phyloP scores from a whole-genome alignment of 2,888 invertebrate genomes.

The Frankliniella fusca region DNA sequence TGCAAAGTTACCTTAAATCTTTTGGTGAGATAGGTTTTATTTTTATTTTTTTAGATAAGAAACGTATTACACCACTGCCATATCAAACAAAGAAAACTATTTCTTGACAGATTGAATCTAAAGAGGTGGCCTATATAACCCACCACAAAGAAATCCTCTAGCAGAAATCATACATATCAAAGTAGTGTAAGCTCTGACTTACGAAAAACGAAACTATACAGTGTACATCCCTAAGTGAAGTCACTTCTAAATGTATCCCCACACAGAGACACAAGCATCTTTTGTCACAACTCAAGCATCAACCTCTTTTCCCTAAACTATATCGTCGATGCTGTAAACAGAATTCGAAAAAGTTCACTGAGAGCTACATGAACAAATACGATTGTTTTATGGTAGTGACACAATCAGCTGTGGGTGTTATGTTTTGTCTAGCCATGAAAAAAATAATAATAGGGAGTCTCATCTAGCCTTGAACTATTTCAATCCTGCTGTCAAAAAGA shows the following conservation, averaged over 20 bases:
- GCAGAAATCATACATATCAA: no score
- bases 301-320: neutral
- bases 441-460: constrained; percentile 12
- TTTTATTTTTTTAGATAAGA: neutral
- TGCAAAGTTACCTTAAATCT: no score
- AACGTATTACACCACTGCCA: neutral
- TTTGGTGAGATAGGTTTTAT: no score
- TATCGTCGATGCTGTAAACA: neutral
- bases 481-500: neutral
- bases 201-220: no score
- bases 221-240: neutral
- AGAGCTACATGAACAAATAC: neutral
- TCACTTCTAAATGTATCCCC: neutral
- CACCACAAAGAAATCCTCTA: no score
- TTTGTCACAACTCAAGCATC: neutral
- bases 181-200: no score
- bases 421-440: constrained; percentile 14
- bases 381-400: neutral
- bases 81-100: constrained; percentile 7
- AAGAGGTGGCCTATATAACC: neutral
- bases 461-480: constrained; percentile 8
- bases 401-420: constrained; percentile 12
- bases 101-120: neutral
- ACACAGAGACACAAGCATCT: neutral
- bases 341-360: neutral